Conservation (phyloP, 2,113 vertebrate genomes). For the Struthidea cinerea region DNA sequence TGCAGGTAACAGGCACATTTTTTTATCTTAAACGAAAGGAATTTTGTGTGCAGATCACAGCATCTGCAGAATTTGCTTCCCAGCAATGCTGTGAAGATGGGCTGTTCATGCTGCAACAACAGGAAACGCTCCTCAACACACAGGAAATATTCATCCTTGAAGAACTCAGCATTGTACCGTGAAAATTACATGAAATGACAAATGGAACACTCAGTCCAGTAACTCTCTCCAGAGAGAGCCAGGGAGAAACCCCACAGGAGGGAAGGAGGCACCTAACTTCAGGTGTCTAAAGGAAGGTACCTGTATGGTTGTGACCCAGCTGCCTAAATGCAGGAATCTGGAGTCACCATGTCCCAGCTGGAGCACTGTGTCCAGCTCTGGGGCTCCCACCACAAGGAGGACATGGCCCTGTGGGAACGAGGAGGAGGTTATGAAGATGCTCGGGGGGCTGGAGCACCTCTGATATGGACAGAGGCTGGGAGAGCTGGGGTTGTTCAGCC, state of each 20-base stretch:
- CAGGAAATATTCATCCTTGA: neutral
- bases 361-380: accelerated
- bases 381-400: neutral
- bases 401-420: neutral
- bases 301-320: neutral
- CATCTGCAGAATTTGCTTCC: neutral
- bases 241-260: neutral
- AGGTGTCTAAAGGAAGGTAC: neutral
- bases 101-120: neutral
- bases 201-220: accelerated
- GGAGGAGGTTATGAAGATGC: neutral
- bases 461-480: neutral
- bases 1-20: neutral
- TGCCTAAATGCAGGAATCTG: neutral
- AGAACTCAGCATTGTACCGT: neutral
- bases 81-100: neutral
- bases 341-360: neutral
- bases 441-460: neutral
- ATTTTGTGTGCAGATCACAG: neutral
- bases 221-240: neutral
- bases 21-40: neutral
- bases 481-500: neutral
- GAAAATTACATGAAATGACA: neutral
- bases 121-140: neutral
- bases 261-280: neutral